Conservation (phyloP, 2,797 vertebrate species). For the Sebastes miniatus region DNA sequence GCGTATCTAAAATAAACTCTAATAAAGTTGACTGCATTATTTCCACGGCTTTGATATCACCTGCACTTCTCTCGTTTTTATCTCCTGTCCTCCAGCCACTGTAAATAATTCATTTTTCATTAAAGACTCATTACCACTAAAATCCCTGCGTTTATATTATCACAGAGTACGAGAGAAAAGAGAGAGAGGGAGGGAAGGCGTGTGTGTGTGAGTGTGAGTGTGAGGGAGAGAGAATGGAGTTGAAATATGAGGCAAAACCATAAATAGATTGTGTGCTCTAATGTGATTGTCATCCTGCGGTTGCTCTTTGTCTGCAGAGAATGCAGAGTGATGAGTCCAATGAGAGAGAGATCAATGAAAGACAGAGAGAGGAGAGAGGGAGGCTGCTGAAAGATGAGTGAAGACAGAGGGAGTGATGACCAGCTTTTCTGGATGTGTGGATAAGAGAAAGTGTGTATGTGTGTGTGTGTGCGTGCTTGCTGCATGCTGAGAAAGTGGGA, state of each 20-base stretch:
- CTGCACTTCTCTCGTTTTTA: constrained; percentile 57
- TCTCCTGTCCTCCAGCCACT: constrained; percentile 65
- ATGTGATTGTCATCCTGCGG: constrained; percentile 81
- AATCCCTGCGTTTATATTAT: constrained; percentile 77
- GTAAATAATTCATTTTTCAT: constrained; percentile 84
- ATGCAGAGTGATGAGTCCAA: constrained; percentile 80
- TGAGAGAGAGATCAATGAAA: constrained; percentile 76
- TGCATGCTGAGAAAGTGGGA: constrained; percentile 47
- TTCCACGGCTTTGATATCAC: constrained; percentile 56
- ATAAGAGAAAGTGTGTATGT: constrained; percentile 15
- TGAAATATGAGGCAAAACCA: constrained; percentile 79
- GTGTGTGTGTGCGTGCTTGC: constrained; percentile 9
- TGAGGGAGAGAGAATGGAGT: constrained; percentile 51
- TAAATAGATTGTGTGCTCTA: constrained; percentile 82
- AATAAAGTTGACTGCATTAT: constrained; percentile 52
- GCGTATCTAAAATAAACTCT: constrained; percentile 38
- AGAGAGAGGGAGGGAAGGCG: constrained; percentile 2
- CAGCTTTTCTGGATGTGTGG: constrained; percentile 55
- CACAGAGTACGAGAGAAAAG: constrained; percentile 34
- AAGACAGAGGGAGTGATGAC: constrained; percentile 67
- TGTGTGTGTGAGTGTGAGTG: background rate
- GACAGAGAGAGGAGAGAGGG: constrained; percentile 50
- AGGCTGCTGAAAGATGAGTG: constrained; percentile 60
- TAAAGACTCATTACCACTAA: constrained; percentile 82
- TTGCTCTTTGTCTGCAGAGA: constrained; percentile 79